Conservation (phyloP, 2,113 vertebrate genomes). For the Scomber japonicus region DNA sequence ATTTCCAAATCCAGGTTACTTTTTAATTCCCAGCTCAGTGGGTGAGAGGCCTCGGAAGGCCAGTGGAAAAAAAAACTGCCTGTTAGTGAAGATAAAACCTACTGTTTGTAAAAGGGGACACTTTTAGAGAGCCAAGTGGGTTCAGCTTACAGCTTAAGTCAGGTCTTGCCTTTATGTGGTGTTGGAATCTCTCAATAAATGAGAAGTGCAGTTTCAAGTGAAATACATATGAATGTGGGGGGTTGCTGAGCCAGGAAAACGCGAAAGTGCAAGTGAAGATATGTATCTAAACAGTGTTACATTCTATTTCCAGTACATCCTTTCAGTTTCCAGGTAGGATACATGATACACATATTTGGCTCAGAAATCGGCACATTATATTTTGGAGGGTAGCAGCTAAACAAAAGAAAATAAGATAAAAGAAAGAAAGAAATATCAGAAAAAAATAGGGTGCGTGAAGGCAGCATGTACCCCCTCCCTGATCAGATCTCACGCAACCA, state of each 20-base stretch:
- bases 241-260: background rate
- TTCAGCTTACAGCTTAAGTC: background rate
- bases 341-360: background rate
- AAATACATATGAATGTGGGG: background rate
- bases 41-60: slow-evolving; percentile 26
- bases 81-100: background rate
- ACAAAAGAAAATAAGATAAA: background rate
- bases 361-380: background rate
- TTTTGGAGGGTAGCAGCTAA: background rate
- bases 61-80: background rate
- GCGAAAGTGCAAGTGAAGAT: no score
- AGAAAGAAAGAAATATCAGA: background rate
- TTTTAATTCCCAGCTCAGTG: background rate
- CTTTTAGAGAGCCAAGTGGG: no score
- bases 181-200: background rate
- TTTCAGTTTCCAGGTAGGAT: background rate
- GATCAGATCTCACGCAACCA: slow-evolving; percentile 50
- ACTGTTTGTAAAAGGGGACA: background rate
- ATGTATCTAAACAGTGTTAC: background rate
- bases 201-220: background rate
- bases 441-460: slow-evolving; percentile 26
- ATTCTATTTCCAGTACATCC: background rate
- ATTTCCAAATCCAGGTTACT: slow-evolving; percentile 25
- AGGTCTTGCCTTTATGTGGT: background rate
- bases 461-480: slow-evolving; percentile 35